Base-by-base conservation (phyloP, 1,140 invertebrate species). In the Drosophila ercepeae region DNA sequence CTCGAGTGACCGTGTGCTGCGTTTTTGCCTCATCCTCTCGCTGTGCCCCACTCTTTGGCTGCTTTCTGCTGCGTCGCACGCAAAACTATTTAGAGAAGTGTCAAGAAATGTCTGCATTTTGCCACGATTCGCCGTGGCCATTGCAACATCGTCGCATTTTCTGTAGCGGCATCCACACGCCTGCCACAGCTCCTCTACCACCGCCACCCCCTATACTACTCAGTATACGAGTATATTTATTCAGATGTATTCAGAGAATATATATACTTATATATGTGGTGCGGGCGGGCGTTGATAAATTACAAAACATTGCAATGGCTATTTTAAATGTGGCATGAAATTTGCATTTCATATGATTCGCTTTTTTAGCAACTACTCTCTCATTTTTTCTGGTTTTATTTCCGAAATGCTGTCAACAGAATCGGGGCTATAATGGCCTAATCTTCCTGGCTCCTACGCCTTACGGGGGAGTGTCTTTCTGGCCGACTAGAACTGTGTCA, bases 51-150 rank as follows among this genome's bases (percentile, higher is more conserved):
- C 9, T 9, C 42, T 48, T 25, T 13, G 7, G 45, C 41, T 48
- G 45, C 61, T 49, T 58, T 36, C 58, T 48, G 65, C 46, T 65
- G 60, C 76, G 75, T 74, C 64, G 78, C 82, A 88, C 77, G 82
- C 82, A 82, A 88, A 83, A 88, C 82, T 88, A 88, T 88, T 88
- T 88, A 88, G 82, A 88, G 83, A 88, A 88, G 82, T 88, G 82
- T 88, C 82, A 88, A 88, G 82, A 88, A 88, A 88, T 88, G 82
- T 88, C 82, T 88, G 78, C 82, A 88, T 88, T 82, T 67, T 72
- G 69, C 69, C 36, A 39, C 36, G 36, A 72, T 72, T 72, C 49
- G 78, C 45, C 41, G 57, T 63, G 60, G 75, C 76, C 44, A 54
- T 65, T 83, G 81, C 73, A 71, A 83, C 79, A 74, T 69, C 76